Evolutionary conservation across 2,797 vertebrate species (phyloP), one percentile per base, ranked within the genome.

Genomic region (Poecilia velifera): DNA sequence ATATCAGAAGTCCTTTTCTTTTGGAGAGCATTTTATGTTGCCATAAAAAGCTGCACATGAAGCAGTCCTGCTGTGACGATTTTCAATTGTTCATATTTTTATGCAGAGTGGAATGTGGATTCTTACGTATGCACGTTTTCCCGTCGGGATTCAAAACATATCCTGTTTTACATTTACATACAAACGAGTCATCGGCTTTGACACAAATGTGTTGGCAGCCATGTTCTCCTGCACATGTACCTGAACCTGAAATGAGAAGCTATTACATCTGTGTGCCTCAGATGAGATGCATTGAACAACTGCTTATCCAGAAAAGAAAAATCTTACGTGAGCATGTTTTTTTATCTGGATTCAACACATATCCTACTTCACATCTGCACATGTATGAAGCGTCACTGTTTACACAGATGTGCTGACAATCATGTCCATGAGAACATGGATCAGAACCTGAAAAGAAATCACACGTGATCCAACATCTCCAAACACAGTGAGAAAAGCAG

Each of bases 151-250:
- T 97, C 84, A 98, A 88, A 73, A 84, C 81, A n/a, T 95, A 97
- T 55, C 97, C 97, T 1, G 82, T 77, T 0, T 89, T 92, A 93
- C 98, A 98, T 86, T 91, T 92, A 34, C 98, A 98, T 88, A 86
- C 84, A 51, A 95, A 96, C 16, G 93, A 95, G 46, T 90, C 90
- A 6, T 79, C 90, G 0, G 72, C 94, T 36, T 90, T 96, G 86
- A 97, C 88, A 28, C 97, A 98, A 78, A 96, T 77, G 77, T 98
- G 97, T 85, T 72, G 71, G n/a, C 71, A 72, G 28, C 92, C 90
- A 0, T 98, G 97, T 89, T 95, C 95, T 2, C 89, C 83, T 18
- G 4, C 16, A 51, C 72, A 73, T 73, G 31, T 34, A 36, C 91
- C 91, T 84, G 81, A 49, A 88, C 96, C 97, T 97, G 90, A 78